Evolutionary conservation across 2,113 vertebrate species (phyloP).

Genomic region (Xenopus laevis): DNA sequence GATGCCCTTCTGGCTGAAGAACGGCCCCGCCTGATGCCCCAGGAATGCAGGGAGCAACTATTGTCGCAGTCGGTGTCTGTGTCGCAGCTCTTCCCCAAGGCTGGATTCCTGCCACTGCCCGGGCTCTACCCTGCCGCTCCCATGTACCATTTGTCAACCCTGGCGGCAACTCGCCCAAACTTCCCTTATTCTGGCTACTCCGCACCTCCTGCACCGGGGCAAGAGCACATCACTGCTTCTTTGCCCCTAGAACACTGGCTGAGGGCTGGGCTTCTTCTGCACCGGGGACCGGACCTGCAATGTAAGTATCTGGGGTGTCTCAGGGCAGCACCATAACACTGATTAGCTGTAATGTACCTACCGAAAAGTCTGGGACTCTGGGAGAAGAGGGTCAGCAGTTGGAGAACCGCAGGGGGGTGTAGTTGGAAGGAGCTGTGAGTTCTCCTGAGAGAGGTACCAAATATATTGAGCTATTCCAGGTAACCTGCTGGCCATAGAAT

Average conservation of each 20-base stretch:
- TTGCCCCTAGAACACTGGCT: conserved; percentile 72
- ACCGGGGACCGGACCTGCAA: conserved; percentile 58
- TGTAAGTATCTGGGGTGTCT: background rate
- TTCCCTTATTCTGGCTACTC: conserved; percentile 62
- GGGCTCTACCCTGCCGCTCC: conserved; percentile 58
- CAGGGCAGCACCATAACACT: too few relatives aligned
- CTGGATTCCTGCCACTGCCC: conserved; percentile 55
- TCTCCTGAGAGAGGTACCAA: too few relatives aligned
- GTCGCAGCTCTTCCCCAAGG: conserved; percentile 55
- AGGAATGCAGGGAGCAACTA: conserved; percentile 48
- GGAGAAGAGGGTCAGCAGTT: too few relatives aligned
- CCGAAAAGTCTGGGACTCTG: too few relatives aligned
- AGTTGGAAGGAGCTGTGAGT: too few relatives aligned
- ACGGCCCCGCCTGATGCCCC: conserved; percentile 49
- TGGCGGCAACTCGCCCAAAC: conserved; percentile 62
- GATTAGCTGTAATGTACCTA: too few relatives aligned
- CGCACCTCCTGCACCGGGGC: conserved; percentile 61
- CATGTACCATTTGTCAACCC: conserved; percentile 62
- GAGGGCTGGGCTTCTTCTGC: conserved; percentile 67
- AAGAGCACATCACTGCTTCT: conserved; percentile 70
- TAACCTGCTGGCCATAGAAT: too few relatives aligned
- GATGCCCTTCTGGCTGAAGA: conserved; percentile 72
- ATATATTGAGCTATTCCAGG: too few relatives aligned
- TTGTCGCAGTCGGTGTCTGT: conserved; percentile 52
- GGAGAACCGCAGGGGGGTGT: too few relatives aligned